Evolutionary conservation across 2,888 invertebrate species (phyloP), one percentile per base, ranked within the genome.

Genomic region (Philaethria dido): DNA sequence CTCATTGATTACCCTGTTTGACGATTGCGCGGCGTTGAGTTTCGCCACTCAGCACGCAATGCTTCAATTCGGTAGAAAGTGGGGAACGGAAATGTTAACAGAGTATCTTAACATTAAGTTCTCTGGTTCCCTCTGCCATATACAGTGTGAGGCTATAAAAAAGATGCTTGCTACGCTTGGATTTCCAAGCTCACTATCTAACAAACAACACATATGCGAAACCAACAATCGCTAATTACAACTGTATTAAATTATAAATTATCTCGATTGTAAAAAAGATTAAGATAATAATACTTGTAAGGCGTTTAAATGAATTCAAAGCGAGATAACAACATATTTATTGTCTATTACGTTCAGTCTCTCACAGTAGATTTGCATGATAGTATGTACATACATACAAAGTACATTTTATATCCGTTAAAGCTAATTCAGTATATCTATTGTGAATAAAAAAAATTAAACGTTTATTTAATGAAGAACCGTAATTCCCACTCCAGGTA

Each of bases 271-370:
- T n/a, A 57, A 57, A 16, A 57, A 16, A 42, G 57, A 57, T 57
- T 57, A 57, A 22, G 57, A 42, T 42, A 57, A 57, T 25, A 57
- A 42, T 11, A 16, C 9, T 57, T 57, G 52, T 57, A 57, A 57
- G 42, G n/a, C 42, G 16, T 57, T 57, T 57, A 57, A 57, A 57
- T 16, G 57, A 22, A 57, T 42, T n/a, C 39, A 25, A 42, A 39
- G n/a, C n/a, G 22, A 57, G 57, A 57, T 57, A 57, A 57, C 22
- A 25, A 52, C n/a, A 42, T 57, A 42, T 57, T 57, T 42, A 57
- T 42, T 25, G 42, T 16, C 57, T 42, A 42, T 22, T 42, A 2
- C 22, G 52, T 11, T 16, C 5, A 16, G 29, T 52, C 52, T 33
- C 52, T 29, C 52, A 52, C 29, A 18, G 16, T 52, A 29, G n/a